These are phyloP conservation scores for Zaprionus camerounensis DNA, from an alignment of 1,140 invertebrate genomes.

Conservation along the genomic window DNA sequence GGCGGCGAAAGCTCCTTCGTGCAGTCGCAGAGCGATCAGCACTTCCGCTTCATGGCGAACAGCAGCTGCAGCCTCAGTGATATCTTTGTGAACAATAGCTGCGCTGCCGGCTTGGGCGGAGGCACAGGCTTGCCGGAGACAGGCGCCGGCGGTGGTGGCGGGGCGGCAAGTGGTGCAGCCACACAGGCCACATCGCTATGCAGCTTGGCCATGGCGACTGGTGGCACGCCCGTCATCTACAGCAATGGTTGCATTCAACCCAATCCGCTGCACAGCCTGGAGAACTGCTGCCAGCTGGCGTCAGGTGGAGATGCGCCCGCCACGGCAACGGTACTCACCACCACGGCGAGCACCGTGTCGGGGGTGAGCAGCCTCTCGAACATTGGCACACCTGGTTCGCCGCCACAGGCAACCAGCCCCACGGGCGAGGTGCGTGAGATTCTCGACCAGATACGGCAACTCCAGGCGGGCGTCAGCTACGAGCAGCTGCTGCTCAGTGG, in stretches of 20 bases:
- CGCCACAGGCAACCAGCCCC: conserved; percentile 91
- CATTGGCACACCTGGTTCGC: conserved; percentile 88
- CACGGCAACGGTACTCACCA: conserved; percentile 39
- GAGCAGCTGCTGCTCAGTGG: conserved; percentile 62
- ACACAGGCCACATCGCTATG: conserved; percentile 55
- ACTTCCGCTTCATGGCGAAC: conserved; percentile 76
- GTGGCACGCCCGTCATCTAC: conserved; percentile 58
- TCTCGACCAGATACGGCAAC: conserved; percentile 88
- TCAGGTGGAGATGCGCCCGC: conserved; percentile 1
- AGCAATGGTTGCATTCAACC: conserved; percentile 72
- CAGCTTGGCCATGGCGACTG: conserved; percentile 58
- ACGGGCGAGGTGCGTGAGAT: conserved; percentile 89
- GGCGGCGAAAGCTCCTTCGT: conserved; percentile 49
- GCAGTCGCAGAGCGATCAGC: conserved; percentile 81
- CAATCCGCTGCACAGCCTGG: conserved; percentile 76
- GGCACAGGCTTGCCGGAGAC: conserved; percentile 10
- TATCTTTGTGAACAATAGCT: conserved; percentile 79
- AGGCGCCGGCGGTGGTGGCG: not conserved
- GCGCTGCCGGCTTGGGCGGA: conserved; percentile 46
- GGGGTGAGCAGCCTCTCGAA: conserved; percentile 88
- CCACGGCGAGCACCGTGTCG: conserved; percentile 87
- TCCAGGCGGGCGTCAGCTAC: conserved; percentile 84
- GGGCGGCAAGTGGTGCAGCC: conserved; percentile 37
- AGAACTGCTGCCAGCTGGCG: conserved; percentile 72
- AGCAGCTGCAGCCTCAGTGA: conserved; percentile 81